These are phyloP conservation scores for Drosophila nebulosa DNA, from an alignment of 1,140 invertebrate genomes.

Conservation along the genomic window DNA sequence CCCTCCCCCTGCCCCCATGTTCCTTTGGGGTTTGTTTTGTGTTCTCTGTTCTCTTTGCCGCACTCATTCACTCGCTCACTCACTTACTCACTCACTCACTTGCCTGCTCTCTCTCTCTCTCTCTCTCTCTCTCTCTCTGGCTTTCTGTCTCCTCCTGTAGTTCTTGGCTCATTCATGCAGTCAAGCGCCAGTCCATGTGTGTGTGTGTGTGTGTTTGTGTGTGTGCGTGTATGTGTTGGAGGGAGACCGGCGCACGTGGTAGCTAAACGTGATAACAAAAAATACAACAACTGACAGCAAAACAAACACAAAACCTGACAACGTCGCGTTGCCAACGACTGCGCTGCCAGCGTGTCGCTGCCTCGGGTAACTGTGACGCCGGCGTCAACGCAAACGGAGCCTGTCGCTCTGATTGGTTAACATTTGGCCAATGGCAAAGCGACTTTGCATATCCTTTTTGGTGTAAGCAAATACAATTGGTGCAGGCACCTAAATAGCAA, in stretches of 20 bases:
- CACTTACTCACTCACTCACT: background rate
- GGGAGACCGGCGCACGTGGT: conserved; percentile 69
- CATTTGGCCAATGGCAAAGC: conserved; percentile 42
- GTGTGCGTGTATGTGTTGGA: conserved; percentile 9
- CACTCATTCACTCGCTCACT: conserved; percentile 39
- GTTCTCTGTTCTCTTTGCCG: conserved; percentile 37
- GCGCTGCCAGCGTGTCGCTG: conserved; percentile 14
- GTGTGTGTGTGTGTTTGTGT: conserved; percentile 8
- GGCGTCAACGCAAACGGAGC: conserved; percentile 5
- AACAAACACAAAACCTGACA: conserved; percentile 78
- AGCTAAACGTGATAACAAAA: conserved; percentile 77
- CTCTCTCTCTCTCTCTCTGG: background rate
- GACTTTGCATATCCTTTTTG: conserved; percentile 40
- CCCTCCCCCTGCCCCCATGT: background rate
- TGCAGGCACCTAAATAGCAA: background rate
- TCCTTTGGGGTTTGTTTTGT: conserved; percentile 44
- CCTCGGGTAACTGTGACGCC: background rate
- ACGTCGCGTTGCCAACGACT: conserved; percentile 29
- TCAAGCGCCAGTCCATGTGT: conserved; percentile 36
- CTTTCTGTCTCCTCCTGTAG: background rate
- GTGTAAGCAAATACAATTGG: conserved; percentile 43
- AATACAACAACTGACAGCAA: conserved; percentile 71
- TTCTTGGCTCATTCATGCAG: conserved; percentile 3
- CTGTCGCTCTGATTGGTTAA: conserved; percentile 62
- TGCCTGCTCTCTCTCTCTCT: background rate